A percentile compares a stretch with the other conserved stretches of the same genome.
Conservation (phyloP, 1,140 invertebrate genomes). For the Diuraphis noxia region DNA sequence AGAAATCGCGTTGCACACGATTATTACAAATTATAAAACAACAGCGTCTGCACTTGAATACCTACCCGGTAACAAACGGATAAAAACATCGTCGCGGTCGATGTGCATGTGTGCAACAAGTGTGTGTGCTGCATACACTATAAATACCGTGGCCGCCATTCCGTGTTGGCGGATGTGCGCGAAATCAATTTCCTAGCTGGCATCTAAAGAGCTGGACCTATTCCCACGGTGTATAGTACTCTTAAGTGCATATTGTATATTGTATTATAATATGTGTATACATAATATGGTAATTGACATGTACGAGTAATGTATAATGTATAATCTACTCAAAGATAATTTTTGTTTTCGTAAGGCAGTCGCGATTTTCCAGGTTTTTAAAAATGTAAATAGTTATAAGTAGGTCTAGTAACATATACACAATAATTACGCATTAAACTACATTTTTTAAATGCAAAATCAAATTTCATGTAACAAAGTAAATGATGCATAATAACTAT, state of each 20-base stretch:
- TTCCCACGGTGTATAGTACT: not conserved
- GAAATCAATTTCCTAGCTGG: not conserved
- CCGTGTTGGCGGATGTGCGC: not conserved
- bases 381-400: too few species aligned
- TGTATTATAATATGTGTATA: not conserved
- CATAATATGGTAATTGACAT: not conserved
- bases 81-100: not conserved
- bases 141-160: not conserved
- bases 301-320: too few species aligned
- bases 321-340: not conserved
- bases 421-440: too few species aligned
- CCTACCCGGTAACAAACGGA: not conserved
- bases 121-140: not conserved
- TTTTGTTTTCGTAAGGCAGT: not conserved
- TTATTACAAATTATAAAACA: not conserved
- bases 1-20: not conserved
- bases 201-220: not conserved
- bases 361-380: not conserved
- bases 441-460: too few species aligned
- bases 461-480: too few species aligned
- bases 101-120: not conserved
- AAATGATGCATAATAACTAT: too few species aligned
- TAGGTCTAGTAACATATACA: too few species aligned
- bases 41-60: not conserved
- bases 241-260: not conserved